Evolutionary conservation across 2,888 invertebrate species (phyloP).

Genomic region (Macroteleia sp.): DNA sequence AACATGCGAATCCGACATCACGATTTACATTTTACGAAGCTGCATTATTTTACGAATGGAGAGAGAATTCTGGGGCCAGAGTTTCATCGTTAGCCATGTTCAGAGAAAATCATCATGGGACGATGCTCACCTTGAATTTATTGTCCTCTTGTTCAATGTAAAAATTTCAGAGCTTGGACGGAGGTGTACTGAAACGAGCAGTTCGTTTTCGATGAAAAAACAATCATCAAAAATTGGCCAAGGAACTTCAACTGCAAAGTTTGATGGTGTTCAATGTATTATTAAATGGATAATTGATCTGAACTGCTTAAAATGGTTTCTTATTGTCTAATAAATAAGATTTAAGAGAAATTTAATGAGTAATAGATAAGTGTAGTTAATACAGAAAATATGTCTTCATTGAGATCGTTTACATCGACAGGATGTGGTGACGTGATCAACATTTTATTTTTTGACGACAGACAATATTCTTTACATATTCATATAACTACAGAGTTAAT

Average conservation of each 20-base stretch:
- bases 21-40: conserved; percentile 62
- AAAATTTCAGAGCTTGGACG: conserved; percentile 24
- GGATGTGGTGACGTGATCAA: too few species aligned
- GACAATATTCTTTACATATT: too few species aligned
- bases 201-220: conserved; percentile 9
- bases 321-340: too few species aligned
- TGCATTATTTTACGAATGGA: conserved; percentile 47
- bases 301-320: too few species aligned
- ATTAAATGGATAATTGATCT: too few species aligned
- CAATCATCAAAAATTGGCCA: conserved; percentile 33
- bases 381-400: too few species aligned
- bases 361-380: too few species aligned
- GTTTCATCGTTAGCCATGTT: conserved; percentile 55
- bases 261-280: too few species aligned
- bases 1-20: conserved; percentile 56
- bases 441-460: too few species aligned
- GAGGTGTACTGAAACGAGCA: conserved; percentile 36
- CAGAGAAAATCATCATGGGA: conserved; percentile 45
- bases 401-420: too few species aligned
- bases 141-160: conserved; percentile 30
- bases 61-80: conserved; percentile 33
- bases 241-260: not conserved
- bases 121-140: conserved; percentile 52
- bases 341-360: too few species aligned
- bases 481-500: too few species aligned